A percentile compares a stretch with the other conserved stretches of the same genome.
These are phyloP conservation scores for Meghimatium bilineatum DNA, from an alignment of 2,888 invertebrate species.

Conservation along the genomic window DNA sequence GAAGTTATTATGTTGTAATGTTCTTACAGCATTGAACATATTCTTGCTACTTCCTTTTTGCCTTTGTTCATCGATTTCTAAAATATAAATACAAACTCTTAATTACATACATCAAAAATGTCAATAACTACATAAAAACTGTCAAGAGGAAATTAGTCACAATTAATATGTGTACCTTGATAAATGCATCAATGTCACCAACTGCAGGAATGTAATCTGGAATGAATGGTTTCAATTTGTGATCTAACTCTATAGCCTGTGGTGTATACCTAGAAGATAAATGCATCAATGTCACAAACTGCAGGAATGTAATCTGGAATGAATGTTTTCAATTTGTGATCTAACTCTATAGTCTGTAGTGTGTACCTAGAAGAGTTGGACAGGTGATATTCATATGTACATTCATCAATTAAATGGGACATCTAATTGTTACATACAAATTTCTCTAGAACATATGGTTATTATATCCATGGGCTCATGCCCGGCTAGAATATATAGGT, in stretches of 20 bases:
- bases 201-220: conserved; percentile 98
- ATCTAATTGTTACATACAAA: no score
- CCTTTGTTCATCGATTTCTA: no score
- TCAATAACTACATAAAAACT: no score
- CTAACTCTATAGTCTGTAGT: conserved; percentile 92
- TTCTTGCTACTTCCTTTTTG: no score
- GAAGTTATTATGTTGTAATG: no score
- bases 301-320: conserved; percentile 98
- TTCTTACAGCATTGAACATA: no score
- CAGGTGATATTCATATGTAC: not conserved
- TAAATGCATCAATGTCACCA: conserved; percentile 98
- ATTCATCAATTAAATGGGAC: no score
- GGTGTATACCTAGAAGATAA: conserved; percentile 89
- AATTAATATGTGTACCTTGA: conserved; percentile 83
- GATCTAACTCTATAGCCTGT: conserved; percentile 91
- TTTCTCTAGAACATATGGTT: not conserved
- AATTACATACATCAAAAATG: no score
- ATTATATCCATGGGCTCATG: no score
- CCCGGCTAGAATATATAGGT: no score
- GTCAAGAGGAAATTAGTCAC: no score
- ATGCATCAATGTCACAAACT: conserved; percentile 80
- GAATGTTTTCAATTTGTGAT: conserved; percentile 93
- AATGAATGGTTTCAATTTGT: conserved; percentile 93
- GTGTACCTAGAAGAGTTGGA: conserved; percentile 84
- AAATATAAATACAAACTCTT: no score